These are phyloP conservation scores for Hemistola chrysoprasaria DNA, from an alignment of 2,888 invertebrate genomes.

Conservation along the genomic window DNA sequence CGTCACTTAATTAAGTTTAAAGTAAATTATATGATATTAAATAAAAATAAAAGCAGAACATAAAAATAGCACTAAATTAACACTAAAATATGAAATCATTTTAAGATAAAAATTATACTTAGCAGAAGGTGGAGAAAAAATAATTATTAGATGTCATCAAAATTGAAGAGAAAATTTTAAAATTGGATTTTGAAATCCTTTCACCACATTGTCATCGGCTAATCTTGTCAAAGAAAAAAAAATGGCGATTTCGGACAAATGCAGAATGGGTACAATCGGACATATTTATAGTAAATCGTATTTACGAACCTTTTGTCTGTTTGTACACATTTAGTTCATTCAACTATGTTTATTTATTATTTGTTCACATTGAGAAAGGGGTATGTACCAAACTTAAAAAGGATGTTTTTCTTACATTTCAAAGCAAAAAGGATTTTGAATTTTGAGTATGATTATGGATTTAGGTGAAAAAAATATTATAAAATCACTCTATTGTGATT, in stretches of 20 bases:
- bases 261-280: conserved; percentile 50
- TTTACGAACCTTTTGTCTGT: conserved; percentile 56
- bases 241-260: conserved; percentile 39
- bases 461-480: conserved; percentile 37
- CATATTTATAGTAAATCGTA: conserved; percentile 63
- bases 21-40: too few relatives aligned
- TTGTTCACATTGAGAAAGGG: conserved; percentile 62
- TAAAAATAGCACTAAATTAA: too few relatives aligned
- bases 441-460: conserved; percentile 44
- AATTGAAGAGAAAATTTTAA: conserved; percentile 24
- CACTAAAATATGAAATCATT: neutral
- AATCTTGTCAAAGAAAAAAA: conserved; percentile 41
- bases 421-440: too few relatives aligned
- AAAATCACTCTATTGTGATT: conserved; percentile 36
- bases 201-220: conserved; percentile 37
- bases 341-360: conserved; percentile 41
- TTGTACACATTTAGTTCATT: conserved; percentile 74
- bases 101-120: conserved; percentile 17
- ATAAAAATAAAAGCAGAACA: too few relatives aligned
- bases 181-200: conserved; percentile 30
- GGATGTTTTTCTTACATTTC: conserved; percentile 68
- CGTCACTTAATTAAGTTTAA: too few relatives aligned
- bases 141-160: conserved; percentile 23
- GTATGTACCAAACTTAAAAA: conserved; percentile 49
- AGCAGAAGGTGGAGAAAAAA: conserved; percentile 17